A percentile compares a stretch with the other conserved stretches of the same genome.
These are phyloP conservation scores for Rosalia funebris DNA, from an alignment of 2,888 invertebrate species.

Conservation along the genomic window DNA sequence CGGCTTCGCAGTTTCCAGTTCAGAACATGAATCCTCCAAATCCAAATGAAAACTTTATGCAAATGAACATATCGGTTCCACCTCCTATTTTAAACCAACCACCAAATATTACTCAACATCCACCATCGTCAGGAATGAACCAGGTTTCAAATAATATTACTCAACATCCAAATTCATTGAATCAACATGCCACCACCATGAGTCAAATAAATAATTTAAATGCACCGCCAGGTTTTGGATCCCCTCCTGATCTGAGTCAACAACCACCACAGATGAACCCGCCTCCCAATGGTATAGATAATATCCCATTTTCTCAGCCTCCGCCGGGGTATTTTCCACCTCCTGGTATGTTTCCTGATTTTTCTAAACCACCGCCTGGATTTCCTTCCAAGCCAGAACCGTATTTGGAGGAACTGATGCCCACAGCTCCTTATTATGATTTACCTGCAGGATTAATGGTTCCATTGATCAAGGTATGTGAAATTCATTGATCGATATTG, in stretches of 20 bases:
- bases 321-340: constrained; percentile 68
- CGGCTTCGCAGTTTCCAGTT: constrained; percentile 45
- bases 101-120: not conserved
- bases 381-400: constrained; percentile 65
- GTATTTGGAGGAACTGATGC: constrained; percentile 79
- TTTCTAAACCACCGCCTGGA: constrained; percentile 88
- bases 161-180: constrained; percentile 37
- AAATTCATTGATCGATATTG: too few relatives aligned
- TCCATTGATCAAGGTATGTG: constrained; percentile 86
- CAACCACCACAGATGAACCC: constrained; percentile 40
- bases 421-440: constrained; percentile 95
- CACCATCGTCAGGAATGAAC: constrained; percentile 6
- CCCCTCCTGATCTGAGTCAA: constrained; percentile 41
- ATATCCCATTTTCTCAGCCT: constrained; percentile 65
- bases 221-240: constrained; percentile 37
- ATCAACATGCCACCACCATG: constrained; percentile 50
- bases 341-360: constrained; percentile 75
- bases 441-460: constrained; percentile 98
- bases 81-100: constrained; percentile 58
- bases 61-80: constrained; percentile 59
- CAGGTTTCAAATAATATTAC: constrained; percentile 4
- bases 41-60: constrained; percentile 48
- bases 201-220: constrained; percentile 15
- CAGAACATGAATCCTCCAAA: constrained; percentile 42
- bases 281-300: constrained; percentile 51